Percentiles rank a stretch among this genome's conserved stretches.
Evolutionary conservation across 2,888 invertebrate genomes (phyloP).

Genomic region (Junonia oenone): DNA sequence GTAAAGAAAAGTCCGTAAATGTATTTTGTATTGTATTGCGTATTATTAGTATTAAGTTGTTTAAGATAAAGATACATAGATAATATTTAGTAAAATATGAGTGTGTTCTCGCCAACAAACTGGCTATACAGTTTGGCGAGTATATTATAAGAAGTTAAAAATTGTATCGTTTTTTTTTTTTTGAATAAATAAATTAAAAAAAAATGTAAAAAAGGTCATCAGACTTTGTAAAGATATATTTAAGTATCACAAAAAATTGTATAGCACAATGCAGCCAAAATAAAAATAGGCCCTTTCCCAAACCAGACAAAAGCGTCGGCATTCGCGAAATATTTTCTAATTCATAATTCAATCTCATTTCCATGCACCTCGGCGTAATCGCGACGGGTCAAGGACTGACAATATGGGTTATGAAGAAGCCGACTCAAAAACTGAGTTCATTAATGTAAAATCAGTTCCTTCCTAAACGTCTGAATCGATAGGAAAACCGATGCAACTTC

Average conservation of each 20-base stretch:
- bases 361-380: constrained; percentile 14
- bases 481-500: constrained; percentile 30
- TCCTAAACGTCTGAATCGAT: constrained; percentile 52
- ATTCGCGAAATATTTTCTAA: constrained; percentile 8
- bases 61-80: too few species aligned
- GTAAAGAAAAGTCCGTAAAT: too few species aligned
- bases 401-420: constrained; percentile 49
- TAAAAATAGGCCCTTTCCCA: neutral
- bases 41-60: too few species aligned
- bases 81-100: too few species aligned
- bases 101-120: too few species aligned
- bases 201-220: too few species aligned
- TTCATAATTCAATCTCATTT: constrained; percentile 19
- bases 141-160: too few species aligned
- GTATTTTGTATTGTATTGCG: too few species aligned
- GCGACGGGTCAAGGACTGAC: constrained; percentile 48
- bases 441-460: constrained; percentile 61
- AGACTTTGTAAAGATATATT: neutral
- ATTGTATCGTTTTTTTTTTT: too few species aligned
- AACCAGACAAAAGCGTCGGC: neutral
- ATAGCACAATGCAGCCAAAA: neutral
- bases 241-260: neutral
- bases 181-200: too few species aligned
- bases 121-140: too few species aligned
- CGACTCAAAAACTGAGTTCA: constrained; percentile 34